Conservation (phyloP, 2,113 vertebrate species). For the Panthera leo region DNA sequence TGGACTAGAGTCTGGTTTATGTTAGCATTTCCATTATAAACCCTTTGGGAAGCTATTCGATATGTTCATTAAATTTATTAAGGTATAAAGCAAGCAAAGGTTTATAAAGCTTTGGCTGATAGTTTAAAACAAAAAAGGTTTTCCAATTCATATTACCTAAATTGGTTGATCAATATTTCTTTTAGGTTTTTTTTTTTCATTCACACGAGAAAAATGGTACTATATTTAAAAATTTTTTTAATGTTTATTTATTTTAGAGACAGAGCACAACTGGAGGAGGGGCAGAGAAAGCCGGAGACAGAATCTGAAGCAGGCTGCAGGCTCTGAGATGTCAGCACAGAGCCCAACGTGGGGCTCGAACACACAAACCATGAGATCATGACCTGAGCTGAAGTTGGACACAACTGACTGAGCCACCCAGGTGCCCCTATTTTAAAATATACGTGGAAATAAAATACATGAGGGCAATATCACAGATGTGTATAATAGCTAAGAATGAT, state of each 20-base stretch:
- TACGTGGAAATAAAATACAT: background rate
- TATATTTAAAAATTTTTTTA: background rate
- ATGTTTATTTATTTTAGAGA: too few species aligned
- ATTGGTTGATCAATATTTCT: background rate
- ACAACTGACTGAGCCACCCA: too few species aligned
- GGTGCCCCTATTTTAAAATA: background rate
- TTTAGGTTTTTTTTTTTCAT: background rate
- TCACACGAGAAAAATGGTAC: background rate
- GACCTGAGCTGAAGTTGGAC: too few species aligned
- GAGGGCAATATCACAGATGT: background rate
- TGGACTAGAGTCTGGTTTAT: background rate
- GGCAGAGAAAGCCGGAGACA: too few species aligned
- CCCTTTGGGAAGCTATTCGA: background rate
- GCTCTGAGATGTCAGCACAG: too few species aligned
- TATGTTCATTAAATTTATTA: background rate
- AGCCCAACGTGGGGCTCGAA: too few species aligned
- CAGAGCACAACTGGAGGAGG: too few species aligned
- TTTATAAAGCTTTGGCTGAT: background rate
- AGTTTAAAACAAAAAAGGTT: background rate
- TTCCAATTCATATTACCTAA: background rate
- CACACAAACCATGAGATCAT: too few species aligned
- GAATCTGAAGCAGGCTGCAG: too few species aligned
- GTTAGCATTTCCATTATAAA: conserved; percentile 3
- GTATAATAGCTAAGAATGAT: background rate
- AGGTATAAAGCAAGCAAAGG: background rate